Conservation (phyloP, 2,888 invertebrate genomes). For the Eupithecia vulgata region DNA sequence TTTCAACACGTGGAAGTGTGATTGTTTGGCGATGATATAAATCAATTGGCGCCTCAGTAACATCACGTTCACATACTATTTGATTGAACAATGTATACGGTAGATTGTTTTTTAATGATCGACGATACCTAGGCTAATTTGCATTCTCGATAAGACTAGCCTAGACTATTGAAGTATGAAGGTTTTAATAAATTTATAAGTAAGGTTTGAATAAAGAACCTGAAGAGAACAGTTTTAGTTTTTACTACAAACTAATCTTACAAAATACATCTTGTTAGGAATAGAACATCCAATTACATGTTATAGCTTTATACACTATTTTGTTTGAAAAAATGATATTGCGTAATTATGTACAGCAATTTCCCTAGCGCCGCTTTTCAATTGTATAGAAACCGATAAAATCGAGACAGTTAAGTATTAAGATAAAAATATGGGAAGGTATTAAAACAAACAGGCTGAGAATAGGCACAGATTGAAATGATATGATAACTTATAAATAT, state of each 20-base stretch:
- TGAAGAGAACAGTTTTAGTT: constrained; percentile 17
- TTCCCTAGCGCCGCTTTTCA: constrained; percentile 19
- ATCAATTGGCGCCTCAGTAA: constrained; percentile 65
- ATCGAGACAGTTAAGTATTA: background rate
- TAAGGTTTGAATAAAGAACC: constrained; percentile 1
- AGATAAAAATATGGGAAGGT: background rate
- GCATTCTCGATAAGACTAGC: constrained; percentile 9
- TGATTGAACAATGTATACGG: constrained; percentile 35
- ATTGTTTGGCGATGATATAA: constrained; percentile 70
- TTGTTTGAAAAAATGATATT: constrained; percentile 33
- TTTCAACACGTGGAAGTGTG: constrained; percentile 49
- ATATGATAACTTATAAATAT: too few species aligned
- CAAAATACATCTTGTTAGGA: constrained; percentile 32
- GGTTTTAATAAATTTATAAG: background rate
- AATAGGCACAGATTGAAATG: background rate
- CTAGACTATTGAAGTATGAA: background rate
- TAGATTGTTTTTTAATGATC: constrained; percentile 25
- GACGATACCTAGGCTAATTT: background rate
- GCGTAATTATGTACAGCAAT: constrained; percentile 34
- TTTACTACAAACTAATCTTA: constrained; percentile 35
- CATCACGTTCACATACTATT: constrained; percentile 27
- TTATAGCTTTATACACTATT: constrained; percentile 31
- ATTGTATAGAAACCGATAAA: constrained; percentile 6
- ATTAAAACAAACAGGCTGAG: constrained; percentile 8
- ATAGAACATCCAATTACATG: constrained; percentile 39